Percentiles rank a stretch among this genome's conserved stretches.
These are phyloP conservation scores for Philonicus albiceps DNA, from an alignment of 2,888 invertebrate species.

Conservation along the genomic window DNA sequence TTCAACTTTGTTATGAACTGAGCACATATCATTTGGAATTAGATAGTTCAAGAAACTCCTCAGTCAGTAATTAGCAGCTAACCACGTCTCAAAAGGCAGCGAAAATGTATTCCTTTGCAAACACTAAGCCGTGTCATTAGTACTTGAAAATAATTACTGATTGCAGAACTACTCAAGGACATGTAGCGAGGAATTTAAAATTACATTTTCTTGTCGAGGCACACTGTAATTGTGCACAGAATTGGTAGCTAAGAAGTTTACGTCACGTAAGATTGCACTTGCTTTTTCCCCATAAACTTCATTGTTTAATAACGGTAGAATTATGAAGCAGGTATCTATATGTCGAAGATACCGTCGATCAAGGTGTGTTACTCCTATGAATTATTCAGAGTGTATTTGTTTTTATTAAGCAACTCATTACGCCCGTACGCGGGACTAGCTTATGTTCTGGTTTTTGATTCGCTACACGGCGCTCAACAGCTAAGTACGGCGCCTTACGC, in stretches of 20 bases:
- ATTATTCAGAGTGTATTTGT: neutral
- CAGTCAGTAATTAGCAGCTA: neutral
- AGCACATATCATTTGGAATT: neutral
- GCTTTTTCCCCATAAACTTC: neutral
- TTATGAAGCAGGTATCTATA: neutral
- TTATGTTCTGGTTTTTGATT: neutral
- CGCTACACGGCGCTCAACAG: neutral
- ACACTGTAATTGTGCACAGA: neutral
- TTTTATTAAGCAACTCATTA: neutral
- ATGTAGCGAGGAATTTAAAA: neutral
- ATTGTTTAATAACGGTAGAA: neutral
- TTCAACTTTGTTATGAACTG: neutral
- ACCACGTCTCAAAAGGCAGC: neutral
- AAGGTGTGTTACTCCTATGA: neutral
- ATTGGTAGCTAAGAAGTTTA: neutral
- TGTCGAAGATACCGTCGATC: neutral
- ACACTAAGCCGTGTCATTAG: neutral
- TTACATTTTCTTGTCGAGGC: neutral
- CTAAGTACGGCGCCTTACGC: neutral
- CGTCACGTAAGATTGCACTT: neutral
- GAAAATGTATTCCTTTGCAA: neutral
- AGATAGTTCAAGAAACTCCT: neutral
- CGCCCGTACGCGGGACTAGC: neutral
- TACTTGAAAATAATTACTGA: neutral
- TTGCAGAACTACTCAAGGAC: neutral